phyloP scores from a whole-genome alignment of 2,113 vertebrate genomes.

The Chascanopsetta lugubris region DNA sequence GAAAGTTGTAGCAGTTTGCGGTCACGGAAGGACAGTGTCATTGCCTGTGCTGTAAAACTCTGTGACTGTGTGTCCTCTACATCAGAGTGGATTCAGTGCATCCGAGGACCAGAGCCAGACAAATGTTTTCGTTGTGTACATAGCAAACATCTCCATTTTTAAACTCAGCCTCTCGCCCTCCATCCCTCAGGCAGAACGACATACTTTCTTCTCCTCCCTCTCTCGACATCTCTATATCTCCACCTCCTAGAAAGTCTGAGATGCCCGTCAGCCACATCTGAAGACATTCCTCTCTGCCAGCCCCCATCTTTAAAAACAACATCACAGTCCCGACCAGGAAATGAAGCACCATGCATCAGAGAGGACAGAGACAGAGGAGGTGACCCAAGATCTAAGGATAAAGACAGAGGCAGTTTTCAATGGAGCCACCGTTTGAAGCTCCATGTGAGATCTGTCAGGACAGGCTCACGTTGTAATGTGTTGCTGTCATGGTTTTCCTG shows the following conservation, averaged over 20 bases:
- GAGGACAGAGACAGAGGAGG: slow-evolving; percentile 1
- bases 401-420: neutral
- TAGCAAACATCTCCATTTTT: slow-evolving; percentile 3
- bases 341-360: slow-evolving; percentile 52
- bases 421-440: neutral
- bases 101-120: slow-evolving; percentile 2
- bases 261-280: slow-evolving; percentile 29
- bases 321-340: slow-evolving; percentile 54
- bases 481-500: neutral
- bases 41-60: slow-evolving; percentile 1
- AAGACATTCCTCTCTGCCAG: neutral
- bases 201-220: neutral
- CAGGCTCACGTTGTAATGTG: neutral
- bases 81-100: slow-evolving; percentile 8
- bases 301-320: slow-evolving; percentile 5
- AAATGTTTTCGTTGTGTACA: neutral
- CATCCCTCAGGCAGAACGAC: neutral
- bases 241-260: slow-evolving; percentile 37
- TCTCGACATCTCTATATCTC: slow-evolving; percentile 8
- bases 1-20: too few species aligned
- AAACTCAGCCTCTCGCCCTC: neutral
- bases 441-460: neutral
- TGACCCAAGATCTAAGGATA: too few species aligned
- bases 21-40: neutral
- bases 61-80: neutral